Base-by-base conservation (phyloP, 2,113 vertebrate genomes). In the Sinocyclocheilus grahami region DNA sequence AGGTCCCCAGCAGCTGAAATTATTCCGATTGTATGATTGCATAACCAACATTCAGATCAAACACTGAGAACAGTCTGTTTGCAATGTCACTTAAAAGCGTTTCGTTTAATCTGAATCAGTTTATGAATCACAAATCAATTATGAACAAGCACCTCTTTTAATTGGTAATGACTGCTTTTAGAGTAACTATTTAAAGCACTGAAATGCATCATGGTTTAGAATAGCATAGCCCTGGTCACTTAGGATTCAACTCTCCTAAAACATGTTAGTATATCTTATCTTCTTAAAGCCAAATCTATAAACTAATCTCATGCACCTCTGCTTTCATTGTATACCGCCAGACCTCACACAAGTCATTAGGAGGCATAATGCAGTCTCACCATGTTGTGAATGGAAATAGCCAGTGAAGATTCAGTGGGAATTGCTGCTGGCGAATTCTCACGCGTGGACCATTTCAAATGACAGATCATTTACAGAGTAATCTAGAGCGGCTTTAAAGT, bases 281-380 rank as follows among this genome's bases (percentile, higher is more conserved):
- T 91, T 83, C 78, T 65, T 78, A 79, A 86, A 84, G 88, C 46
- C 46, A 84, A 88, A 92, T 92, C 91, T 88, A 92, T 91, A 90
- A 5, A 67, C 83, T 85, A 78, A 82, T 89, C 89, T 88, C 89
- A 88, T 88, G 88, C 86, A 88, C 85, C 88, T 85, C 76, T 81
- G 85, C 90, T 91, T 90, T 88, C 37, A 89, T 90, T 88, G 86
- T 22, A 67, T 75, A 82, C 3, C 39, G 27, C 55, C 85, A 82
- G 53, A 76, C 78, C 37, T 22, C 77, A 77, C 24, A 55, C 14
- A 20, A 71, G 65, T 79, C 86, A 85, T 89, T 89, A 85, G 58
- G 79, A 87, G 76, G 67, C 83, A 55, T 65, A 60, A 85, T 39
- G 30, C 46, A 20, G 20, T 75, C 83, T 76, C 24, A 46, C 27